phyloP scores from a whole-genome alignment of 2,888 invertebrate species.

The Mesorhabditis sp. region DNA sequence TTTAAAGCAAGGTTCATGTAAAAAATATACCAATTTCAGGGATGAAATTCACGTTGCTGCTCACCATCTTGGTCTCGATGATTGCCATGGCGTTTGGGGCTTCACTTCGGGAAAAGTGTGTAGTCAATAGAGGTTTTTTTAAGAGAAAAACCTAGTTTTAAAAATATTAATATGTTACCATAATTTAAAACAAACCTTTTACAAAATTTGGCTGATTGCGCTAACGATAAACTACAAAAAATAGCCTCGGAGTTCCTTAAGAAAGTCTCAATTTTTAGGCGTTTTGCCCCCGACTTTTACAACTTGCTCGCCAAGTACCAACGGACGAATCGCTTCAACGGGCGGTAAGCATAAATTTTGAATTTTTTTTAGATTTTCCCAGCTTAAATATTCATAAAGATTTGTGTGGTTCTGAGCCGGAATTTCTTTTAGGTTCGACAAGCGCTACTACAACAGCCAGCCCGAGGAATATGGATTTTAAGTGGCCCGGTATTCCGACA shows the following conservation, averaged over 20 bases:
- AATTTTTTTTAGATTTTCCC: neutral
- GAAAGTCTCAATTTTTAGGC: neutral
- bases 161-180: no score
- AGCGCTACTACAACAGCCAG: no score
- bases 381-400: no score
- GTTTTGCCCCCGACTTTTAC: constrained; percentile 6
- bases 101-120: neutral
- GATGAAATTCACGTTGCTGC: neutral
- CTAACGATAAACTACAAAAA: no score
- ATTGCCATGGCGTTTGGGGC: constrained; percentile 1
- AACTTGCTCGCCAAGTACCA: constrained; percentile 1
- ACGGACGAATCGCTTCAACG: neutral
- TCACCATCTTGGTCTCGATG: neutral
- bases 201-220: no score
- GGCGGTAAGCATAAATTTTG: neutral
- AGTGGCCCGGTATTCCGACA: no score
- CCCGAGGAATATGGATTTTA: no score
- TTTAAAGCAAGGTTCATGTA: neutral
- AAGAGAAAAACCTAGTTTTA: no score
- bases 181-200: no score
- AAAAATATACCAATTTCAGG: neutral
- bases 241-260: neutral
- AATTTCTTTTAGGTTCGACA: no score
- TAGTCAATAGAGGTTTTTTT: neutral
- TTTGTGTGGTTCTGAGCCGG: no score